Conservation (phyloP, 2,888 invertebrate genomes). For the Drosophila nr. fundita region DNA sequence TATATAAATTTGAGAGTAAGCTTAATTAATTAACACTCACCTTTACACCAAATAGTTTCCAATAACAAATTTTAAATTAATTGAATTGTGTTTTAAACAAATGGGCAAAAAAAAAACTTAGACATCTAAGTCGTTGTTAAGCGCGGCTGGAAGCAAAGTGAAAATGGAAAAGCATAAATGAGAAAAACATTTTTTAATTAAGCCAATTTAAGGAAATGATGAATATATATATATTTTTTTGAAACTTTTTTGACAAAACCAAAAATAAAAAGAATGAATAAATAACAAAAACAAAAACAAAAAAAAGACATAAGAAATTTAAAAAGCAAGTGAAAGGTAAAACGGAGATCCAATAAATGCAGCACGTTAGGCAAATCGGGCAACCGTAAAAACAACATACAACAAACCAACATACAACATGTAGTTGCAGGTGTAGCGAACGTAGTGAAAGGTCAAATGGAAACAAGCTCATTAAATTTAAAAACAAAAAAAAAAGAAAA, state of each 20-base stretch:
- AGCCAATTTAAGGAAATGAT: constrained; percentile 78
- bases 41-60: constrained; percentile 54
- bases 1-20: constrained; percentile 37
- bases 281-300: constrained; percentile 57
- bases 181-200: constrained; percentile 76
- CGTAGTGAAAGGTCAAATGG: constrained; percentile 38
- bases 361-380: constrained; percentile 28
- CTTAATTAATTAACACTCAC: constrained; percentile 33
- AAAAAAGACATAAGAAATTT: constrained; percentile 33
- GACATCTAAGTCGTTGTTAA: constrained; percentile 50
- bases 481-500: constrained; percentile 39
- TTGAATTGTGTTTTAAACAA: constrained; percentile 57
- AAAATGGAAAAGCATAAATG: constrained; percentile 47
- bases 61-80: constrained; percentile 62
- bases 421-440: constrained; percentile 40
- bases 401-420: constrained; percentile 11
- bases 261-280: constrained; percentile 55
- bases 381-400: constrained; percentile 17
- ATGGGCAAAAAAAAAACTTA: constrained; percentile 32
- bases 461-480: constrained; percentile 70
- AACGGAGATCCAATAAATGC: constrained; percentile 34
- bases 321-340: constrained; percentile 5
- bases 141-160: constrained; percentile 33
- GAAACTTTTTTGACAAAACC: constrained; percentile 82
- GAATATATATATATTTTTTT: constrained; percentile 82